Evolutionary conservation across 2,888 invertebrate species (phyloP), one percentile per base, ranked within the genome.

Genomic region (Dynastes hyllus): DNA sequence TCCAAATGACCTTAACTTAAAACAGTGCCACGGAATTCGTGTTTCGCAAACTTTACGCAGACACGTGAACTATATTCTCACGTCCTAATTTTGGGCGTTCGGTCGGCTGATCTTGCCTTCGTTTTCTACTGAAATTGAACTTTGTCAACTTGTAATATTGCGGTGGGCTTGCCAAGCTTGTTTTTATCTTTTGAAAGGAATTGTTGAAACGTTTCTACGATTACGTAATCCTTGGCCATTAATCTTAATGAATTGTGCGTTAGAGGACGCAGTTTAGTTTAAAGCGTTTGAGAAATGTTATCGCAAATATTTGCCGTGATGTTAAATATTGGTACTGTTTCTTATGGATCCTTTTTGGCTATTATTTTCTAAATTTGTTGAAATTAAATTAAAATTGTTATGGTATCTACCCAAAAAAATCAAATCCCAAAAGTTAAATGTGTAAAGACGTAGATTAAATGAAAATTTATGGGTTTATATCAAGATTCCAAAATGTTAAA

Each of bases 51-150:
- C 45, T 75, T 75, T 75, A 75, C 73, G 29, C 63, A 29, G 6
- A 71, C 73, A 75, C 73, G 73, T 75, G 73, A 75, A 75, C 73
- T 75, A 58, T 75, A 63, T 58, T 75, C 58, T 45, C 73, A 45
- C 73, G 61, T 61, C 50, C 73, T 75, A 75, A 75, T 75, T 75
- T 61, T 75, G 61, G 22, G 40, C 13, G 9, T 61, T 61, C n/a
- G 73, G 73, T 75, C 73, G 73, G 45, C 61, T 63, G 73, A 61
- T 75, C 73, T 75, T 73, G 73, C 58, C 58, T 73, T 73, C 58
- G 40, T 61, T 73, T 73, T 73, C 58, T 3, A 11, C 22, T 61
- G 73, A 73, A 73, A 73, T 61, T 61, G 73, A 73, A 73, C 73
- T 61, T 73, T 75, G 73, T 75, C 61, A 50, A 37, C 61, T 9